These are phyloP conservation scores for Odontocerum albicorne DNA, from an alignment of 2,888 invertebrate species.

Conservation along the genomic window DNA sequence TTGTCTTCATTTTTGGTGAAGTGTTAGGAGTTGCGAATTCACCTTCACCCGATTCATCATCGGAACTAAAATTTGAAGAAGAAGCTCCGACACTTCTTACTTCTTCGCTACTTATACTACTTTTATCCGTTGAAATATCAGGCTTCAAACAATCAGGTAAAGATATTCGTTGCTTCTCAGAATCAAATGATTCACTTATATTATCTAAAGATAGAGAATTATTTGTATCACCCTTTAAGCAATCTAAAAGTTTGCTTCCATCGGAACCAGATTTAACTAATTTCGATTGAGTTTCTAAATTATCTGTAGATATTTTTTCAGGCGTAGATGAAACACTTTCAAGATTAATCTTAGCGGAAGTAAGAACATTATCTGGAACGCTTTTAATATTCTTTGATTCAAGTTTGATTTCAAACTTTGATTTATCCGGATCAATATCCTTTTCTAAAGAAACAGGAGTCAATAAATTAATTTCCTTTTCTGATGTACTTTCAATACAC, in stretches of 20 bases:
- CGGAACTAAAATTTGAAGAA: slow-evolving; percentile 39
- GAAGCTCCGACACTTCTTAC: slow-evolving; percentile 41
- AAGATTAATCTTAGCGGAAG: no score
- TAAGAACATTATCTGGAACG: slow-evolving; percentile 37
- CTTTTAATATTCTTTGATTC: slow-evolving; percentile 39
- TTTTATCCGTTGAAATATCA: slow-evolving; percentile 9
- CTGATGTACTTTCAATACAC: slow-evolving; percentile 5
- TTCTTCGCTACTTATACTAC: slow-evolving; percentile 36
- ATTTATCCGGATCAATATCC: no score
- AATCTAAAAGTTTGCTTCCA: no score
- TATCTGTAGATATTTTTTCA: no score
- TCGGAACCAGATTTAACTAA: no score
- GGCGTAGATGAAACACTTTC: no score
- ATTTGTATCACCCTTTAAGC: no score
- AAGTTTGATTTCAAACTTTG: slow-evolving; percentile 40
- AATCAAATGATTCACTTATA: no score
- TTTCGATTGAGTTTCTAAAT: no score
- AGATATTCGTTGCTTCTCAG: no score
- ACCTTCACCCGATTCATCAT: slow-evolving; percentile 50
- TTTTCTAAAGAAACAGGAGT: slow-evolving; percentile 11
- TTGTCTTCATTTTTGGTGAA: slow-evolving; percentile 50
- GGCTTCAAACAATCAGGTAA: neutral
- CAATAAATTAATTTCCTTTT: neutral
- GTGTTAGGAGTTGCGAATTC: slow-evolving; percentile 54
- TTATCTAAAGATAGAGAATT: no score